A percentile compares a stretch with the other conserved stretches of the same genome.
phyloP scores from a whole-genome alignment of 64 coral and sea anemone genomes.

The Pachyseris speciosa region DNA sequence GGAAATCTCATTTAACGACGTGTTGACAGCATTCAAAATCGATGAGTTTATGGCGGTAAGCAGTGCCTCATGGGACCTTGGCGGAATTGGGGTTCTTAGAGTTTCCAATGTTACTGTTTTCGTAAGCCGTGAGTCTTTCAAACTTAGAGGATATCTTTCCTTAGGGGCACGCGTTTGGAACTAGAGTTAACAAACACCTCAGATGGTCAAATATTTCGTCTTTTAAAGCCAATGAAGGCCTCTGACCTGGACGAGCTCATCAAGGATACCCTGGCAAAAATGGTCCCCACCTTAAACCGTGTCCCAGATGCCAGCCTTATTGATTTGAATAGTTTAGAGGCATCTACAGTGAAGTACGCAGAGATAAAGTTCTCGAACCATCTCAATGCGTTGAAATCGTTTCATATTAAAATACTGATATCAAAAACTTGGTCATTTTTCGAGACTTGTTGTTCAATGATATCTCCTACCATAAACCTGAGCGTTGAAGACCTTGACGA shows the following conservation, averaged over 20 bases:
- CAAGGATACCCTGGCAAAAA: constrained; percentile 11
- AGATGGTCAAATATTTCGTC: not conserved
- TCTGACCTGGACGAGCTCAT: constrained; percentile 12
- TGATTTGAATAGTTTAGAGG: not conserved
- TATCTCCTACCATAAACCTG: constrained; percentile 13
- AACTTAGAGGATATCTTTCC: not conserved
- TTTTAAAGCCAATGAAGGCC: not conserved
- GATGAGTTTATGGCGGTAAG: not conserved
- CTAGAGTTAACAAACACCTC: not conserved
- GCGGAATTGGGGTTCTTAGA: constrained; percentile 13
- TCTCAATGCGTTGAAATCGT: constrained; percentile 1
- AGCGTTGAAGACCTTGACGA: constrained; percentile 33
- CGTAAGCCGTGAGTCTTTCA: not conserved
- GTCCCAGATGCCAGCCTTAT: constrained; percentile 44
- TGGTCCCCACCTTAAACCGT: constrained; percentile 5
- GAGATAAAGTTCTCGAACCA: constrained; percentile 43
- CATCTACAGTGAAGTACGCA: constrained; percentile 44
- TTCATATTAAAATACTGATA: constrained; percentile 36
- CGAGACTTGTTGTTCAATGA: constrained; percentile 24
- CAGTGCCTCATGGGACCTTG: constrained; percentile 48
- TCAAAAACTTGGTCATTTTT: constrained; percentile 70
- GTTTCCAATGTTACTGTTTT: not conserved
- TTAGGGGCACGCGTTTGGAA: not conserved
- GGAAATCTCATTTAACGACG: constrained; percentile 33
- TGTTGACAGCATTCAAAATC: constrained; percentile 24